phyloP scores from a whole-genome alignment of 2,888 invertebrate species.

The Empis livida region DNA sequence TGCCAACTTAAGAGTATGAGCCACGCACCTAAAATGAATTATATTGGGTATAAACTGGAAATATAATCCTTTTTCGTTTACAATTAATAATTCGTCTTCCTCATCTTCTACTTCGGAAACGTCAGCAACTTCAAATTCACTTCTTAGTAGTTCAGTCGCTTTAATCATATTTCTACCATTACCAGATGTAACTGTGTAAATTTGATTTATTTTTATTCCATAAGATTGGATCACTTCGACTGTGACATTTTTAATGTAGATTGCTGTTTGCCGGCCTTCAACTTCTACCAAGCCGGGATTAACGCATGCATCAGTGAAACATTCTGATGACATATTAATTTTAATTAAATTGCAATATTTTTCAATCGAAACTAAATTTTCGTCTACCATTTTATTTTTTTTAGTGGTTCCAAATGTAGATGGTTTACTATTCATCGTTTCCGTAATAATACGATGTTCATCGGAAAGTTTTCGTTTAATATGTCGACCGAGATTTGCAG shows the following conservation, averaged over 20 bases:
- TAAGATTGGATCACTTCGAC: not conserved
- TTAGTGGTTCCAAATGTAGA: not conserved
- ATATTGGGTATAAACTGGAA: too few relatives aligned
- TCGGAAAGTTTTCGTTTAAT: not conserved
- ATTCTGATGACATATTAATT: too few relatives aligned
- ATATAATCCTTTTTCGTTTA: not conserved
- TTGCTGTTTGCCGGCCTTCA: not conserved
- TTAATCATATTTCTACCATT: too few relatives aligned
- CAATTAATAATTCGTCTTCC: not conserved
- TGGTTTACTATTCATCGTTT: not conserved
- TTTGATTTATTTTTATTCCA: not conserved
- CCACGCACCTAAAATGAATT: not conserved
- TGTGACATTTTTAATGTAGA: not conserved
- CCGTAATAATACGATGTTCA: not conserved
- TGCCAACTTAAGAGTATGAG: not conserved
- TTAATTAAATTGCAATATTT: too few relatives aligned
- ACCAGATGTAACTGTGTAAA: not conserved
- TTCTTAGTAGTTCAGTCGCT: not conserved
- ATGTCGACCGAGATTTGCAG: not conserved
- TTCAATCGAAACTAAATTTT: not conserved
- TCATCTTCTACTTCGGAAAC: not conserved
- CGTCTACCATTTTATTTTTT: not conserved
- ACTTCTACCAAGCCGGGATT: too few relatives aligned
- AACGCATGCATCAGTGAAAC: not conserved
- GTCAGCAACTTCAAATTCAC: not conserved